Evolutionary conservation across 2,888 invertebrate genomes (phyloP), one percentile per base, ranked within the genome.

Genomic region (Aleiodes testaceus): DNA sequence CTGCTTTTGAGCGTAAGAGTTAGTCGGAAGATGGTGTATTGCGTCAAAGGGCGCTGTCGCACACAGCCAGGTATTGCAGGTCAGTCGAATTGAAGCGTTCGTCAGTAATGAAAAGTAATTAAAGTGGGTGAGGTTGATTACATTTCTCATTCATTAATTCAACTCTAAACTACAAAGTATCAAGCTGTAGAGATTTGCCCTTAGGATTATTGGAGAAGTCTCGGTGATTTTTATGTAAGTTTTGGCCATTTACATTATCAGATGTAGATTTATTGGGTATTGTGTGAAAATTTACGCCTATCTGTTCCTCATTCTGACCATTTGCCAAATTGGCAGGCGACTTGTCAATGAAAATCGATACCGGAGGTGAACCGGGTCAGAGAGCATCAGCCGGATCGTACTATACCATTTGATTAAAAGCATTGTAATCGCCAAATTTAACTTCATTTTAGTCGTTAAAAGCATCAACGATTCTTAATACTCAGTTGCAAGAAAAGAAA

Each of bases 341-440:
- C 68, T 83, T 82, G 83, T 85, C 84, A 86, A 86, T 85, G 85
- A 85, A 84, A 86, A 86, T 83, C 82, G 79, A 84, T 83, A 78
- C 78, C 36, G 73, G 73, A 83, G 80, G 80, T 80, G 84, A 83
- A 69, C 74, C 81, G 79, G 85, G 84, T 80, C 81, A 83, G 80
- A 82, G 85, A 81, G 82, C 83, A 85, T 84, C 82, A 81, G 81
- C 81, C 84, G 79, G 77, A 74, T 85, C 82, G 84, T 83, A 85
- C 76, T 76, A 63, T 78, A 73, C 75, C 75, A 72, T 71, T 80
- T 76, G 76, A 74, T 80, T 76, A 74, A 64, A 75, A 70, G 74
- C 73, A 63, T 47, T 63, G 18, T n/a, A 26, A 68, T 63, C 47
- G 42, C 50, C n/a, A 63, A 20, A 70, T 16, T 9, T 42, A 2